Base-by-base conservation (phyloP, 64 coral and sea anemone genomes). In the Stylophora pistillata region DNA sequence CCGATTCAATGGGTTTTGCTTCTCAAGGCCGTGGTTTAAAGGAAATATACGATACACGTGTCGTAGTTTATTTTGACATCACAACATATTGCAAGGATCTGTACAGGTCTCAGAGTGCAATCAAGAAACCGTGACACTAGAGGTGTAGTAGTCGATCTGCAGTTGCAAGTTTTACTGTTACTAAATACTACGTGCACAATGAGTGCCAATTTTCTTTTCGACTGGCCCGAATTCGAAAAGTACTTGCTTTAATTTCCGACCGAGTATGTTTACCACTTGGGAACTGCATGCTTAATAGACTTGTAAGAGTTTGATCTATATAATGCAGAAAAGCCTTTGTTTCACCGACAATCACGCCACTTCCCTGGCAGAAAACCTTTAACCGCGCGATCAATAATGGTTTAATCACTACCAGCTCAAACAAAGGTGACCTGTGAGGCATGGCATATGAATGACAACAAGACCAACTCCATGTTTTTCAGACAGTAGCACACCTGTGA, bases 401-500 rank as follows among this genome's bases (percentile, higher is more conserved):
- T 28, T 62, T 17, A 21, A 81, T 60, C 47, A 56, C 28, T 21
- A 30, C 30, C 58, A 25, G 7, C 17, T 34, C 3, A 33, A 21
- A 69, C 80, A 84, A 69, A 52, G 62, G 30, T 64, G 32, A 41
- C 26, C 62, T 34, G 9, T 70, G 62, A 84, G 53, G 80, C 80
- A 84, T 84, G 11, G 33, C 20, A 65, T 69, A 9, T 37, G 33
- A 14, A 13, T 27, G 26, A 58, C 23, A 65, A 68, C 64, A 11
- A 28, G 20, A 68, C n/a, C 64, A 68, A 23, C 53, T 56, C 12
- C 75, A 31, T 20, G 61, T 84, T n/a, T 84, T 34, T 26, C 31
- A 69, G 61, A 84, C 80, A 69, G 18, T 84, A 70, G 47, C 32
- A 84, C 80, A 84, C 80, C 80, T 84, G 80, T 68, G 80, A 84